phyloP scores from a whole-genome alignment of 2,888 invertebrate species.

The Punctoribates punctum region DNA sequence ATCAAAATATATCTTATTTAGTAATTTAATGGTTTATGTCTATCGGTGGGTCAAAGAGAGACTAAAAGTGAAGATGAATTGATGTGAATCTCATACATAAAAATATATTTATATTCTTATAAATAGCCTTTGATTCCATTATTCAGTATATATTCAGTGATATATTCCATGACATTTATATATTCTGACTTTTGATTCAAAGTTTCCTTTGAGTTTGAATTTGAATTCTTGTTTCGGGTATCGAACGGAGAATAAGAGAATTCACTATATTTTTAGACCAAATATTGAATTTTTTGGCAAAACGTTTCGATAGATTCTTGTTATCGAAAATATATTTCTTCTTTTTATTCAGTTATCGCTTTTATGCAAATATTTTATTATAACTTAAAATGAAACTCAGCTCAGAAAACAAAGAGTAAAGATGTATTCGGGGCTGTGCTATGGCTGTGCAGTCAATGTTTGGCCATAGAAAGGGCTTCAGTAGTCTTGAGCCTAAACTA shows the following conservation, averaged over 20 bases:
- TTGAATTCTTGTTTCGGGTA: too few relatives aligned
- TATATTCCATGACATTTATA: neutral
- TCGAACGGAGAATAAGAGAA: neutral
- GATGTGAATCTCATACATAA: neutral
- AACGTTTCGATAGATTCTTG: too few relatives aligned
- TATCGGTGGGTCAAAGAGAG: neutral
- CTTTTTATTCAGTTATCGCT: too few relatives aligned
- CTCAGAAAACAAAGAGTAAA: too few relatives aligned
- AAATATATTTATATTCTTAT: slow-evolving; percentile 23
- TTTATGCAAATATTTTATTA: too few relatives aligned
- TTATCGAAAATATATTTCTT: too few relatives aligned
- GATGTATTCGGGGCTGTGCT: too few relatives aligned
- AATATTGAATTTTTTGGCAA: neutral
- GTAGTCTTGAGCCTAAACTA: too few relatives aligned
- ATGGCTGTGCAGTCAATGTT: too few relatives aligned
- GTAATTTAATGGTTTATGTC: neutral
- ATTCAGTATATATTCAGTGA: neutral
- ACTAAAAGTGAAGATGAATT: slow-evolving; percentile 11
- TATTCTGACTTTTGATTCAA: neutral
- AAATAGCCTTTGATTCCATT: slow-evolving; percentile 10
- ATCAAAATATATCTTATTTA: neutral
- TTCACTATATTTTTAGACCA: neutral
- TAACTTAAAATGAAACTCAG: too few relatives aligned
- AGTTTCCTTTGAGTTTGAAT: too few relatives aligned
- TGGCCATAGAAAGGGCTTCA: too few relatives aligned